Evolutionary conservation across 2,888 invertebrate genomes (phyloP).

Genomic region (Erannis defoliaria): DNA sequence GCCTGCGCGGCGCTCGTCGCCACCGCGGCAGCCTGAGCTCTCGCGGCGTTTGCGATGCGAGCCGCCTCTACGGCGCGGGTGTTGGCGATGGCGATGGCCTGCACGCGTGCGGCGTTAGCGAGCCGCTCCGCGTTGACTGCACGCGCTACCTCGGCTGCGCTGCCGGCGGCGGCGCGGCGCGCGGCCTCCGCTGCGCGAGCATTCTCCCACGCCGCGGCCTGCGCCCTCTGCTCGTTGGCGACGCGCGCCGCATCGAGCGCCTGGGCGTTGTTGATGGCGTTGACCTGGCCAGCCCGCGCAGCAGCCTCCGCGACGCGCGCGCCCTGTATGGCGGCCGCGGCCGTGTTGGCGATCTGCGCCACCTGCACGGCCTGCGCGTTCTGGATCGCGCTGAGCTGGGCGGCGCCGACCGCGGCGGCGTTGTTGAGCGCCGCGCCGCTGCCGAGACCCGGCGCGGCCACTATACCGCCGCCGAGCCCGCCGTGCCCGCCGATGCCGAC

Average conservation of each 20-base stretch:
- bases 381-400: slow-evolving; percentile 79
- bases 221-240: slow-evolving; percentile 77
- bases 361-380: slow-evolving; percentile 80
- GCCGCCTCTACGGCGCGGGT: slow-evolving; percentile 77
- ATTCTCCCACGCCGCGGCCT: slow-evolving; percentile 80
- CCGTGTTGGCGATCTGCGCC: slow-evolving; percentile 76
- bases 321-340: slow-evolving; percentile 79
- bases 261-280: slow-evolving; percentile 79
- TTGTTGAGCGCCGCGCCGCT: slow-evolving; percentile 71
- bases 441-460: slow-evolving; percentile 57
- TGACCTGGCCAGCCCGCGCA: slow-evolving; percentile 73
- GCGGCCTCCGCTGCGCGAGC: slow-evolving; percentile 78
- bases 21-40: slow-evolving; percentile 67
- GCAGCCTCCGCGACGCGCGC: slow-evolving; percentile 77
- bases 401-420: slow-evolving; percentile 76
- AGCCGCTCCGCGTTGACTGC: slow-evolving; percentile 71
- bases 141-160: slow-evolving; percentile 66
- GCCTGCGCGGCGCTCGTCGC: slow-evolving; percentile 72
- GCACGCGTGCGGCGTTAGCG: slow-evolving; percentile 77
- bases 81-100: slow-evolving; percentile 78
- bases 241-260: slow-evolving; percentile 77
- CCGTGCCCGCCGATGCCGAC: slow-evolving; percentile 44
- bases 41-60: slow-evolving; percentile 72
- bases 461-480: slow-evolving; percentile 40
- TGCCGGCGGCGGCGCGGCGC: slow-evolving; percentile 69